Percentiles rank a stretch among this genome's conserved stretches.
These are phyloP conservation scores for Scytalopus superciliaris DNA, from an alignment of 2,113 vertebrate genomes.

Conservation along the genomic window DNA sequence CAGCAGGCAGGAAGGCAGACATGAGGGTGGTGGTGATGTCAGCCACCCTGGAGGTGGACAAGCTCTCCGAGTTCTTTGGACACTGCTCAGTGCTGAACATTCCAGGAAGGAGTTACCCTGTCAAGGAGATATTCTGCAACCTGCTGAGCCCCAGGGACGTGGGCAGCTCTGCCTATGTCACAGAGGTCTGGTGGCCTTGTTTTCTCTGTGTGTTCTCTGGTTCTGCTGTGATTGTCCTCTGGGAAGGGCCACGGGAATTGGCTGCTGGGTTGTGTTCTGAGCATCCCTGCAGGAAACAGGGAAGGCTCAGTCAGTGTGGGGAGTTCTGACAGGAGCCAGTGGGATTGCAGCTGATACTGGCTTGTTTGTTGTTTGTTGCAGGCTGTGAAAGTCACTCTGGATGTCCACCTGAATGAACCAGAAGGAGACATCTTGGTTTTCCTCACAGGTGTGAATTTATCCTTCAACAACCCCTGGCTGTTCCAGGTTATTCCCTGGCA, in stretches of 20 bases:
- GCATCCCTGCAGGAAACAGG: neutral
- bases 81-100: conserved; percentile 86
- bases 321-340: neutral
- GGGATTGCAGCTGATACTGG: neutral
- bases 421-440: conserved; percentile 95
- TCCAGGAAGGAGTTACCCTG: conserved; percentile 90
- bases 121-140: conserved; percentile 87
- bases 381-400: conserved; percentile 89
- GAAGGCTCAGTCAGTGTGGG: accelerated
- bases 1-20: conserved; percentile 67
- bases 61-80: conserved; percentile 88
- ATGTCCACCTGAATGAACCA: conserved; percentile 87
- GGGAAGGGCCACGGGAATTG: neutral
- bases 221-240: neutral
- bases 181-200: conserved; percentile 80
- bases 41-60: conserved; percentile 91
- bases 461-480: neutral
- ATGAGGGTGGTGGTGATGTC: conserved; percentile 97
- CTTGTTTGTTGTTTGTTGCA: conserved; percentile 61
- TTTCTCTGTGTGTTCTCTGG: neutral
- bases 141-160: conserved; percentile 88
- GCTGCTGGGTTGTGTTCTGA: neutral
- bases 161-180: conserved; percentile 86
- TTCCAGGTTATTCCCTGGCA: neutral
- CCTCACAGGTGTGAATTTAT: conserved; percentile 83